Evolutionary conservation across 2,888 invertebrate genomes (phyloP).

Genomic region (Cheilosia impressa): DNA sequence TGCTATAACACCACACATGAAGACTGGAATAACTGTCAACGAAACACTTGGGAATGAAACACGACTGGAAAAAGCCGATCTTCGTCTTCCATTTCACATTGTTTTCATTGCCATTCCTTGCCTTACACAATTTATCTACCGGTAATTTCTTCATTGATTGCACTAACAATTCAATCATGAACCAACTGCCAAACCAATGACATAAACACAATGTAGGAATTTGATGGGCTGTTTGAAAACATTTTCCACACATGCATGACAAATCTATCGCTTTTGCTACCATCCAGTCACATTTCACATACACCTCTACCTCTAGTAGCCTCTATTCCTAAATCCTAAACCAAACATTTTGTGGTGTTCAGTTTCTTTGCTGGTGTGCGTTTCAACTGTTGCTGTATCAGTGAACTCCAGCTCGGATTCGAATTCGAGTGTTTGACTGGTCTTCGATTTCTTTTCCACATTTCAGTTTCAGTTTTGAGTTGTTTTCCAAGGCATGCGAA

Average conservation of each 20-base stretch:
- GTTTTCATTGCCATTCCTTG: conserved; percentile 16
- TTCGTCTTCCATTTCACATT: conserved; percentile 30
- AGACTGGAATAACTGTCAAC: conserved; percentile 24
- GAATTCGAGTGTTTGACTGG: conserved; percentile 40
- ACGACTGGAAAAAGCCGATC: conserved; percentile 69
- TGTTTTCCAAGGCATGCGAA: conserved; percentile 75
- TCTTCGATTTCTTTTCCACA: conserved; percentile 60
- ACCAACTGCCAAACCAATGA: neutral
- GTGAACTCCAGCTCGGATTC: conserved; percentile 38
- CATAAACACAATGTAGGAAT: neutral
- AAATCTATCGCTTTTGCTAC: conserved; percentile 53
- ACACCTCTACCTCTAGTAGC: neutral
- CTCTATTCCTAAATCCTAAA: no score
- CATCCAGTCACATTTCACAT: neutral
- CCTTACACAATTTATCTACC: conserved; percentile 36
- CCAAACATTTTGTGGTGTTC: neutral
- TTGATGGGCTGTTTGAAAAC: conserved; percentile 21
- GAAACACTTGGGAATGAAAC: conserved; percentile 49
- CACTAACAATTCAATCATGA: neutral
- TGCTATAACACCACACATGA: neutral
- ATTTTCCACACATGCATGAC: conserved; percentile 31
- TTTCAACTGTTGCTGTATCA: conserved; percentile 16
- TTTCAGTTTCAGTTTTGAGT: conserved; percentile 77
- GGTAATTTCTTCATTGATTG: conserved; percentile 46
- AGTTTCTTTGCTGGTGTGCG: conserved; percentile 34